These are phyloP conservation scores for Blastomussa wellsi DNA, from an alignment of 92 coral and sea anemone genomes.

Conservation along the genomic window DNA sequence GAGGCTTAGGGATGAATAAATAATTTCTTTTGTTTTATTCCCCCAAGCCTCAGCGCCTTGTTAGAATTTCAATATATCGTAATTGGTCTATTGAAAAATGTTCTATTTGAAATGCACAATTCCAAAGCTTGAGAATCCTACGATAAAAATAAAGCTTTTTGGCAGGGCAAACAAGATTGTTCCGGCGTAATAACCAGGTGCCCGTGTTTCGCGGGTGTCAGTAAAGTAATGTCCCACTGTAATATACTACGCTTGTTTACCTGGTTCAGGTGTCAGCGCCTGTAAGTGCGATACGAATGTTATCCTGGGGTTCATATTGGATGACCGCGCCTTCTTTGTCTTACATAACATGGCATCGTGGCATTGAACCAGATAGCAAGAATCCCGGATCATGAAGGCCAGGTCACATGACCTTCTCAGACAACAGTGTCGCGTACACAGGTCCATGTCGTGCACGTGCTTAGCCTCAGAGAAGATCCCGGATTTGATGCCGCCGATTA, in stretches of 20 bases:
- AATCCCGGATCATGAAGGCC: conserved; percentile 95
- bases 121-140: too few relatives aligned
- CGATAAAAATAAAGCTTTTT: too few relatives aligned
- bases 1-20: too few relatives aligned
- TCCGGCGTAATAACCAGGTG: too few relatives aligned
- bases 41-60: too few relatives aligned
- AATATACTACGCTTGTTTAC: conserved; percentile 7
- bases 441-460: conserved; percentile 64
- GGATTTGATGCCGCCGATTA: conserved; percentile 80
- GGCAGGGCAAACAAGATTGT: too few relatives aligned
- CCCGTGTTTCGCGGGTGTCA: too few relatives aligned
- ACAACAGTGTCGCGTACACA: conserved; percentile 92
- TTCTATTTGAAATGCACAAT: too few relatives aligned
- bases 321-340: conserved; percentile 81
- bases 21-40: too few relatives aligned
- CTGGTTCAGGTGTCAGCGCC: conserved; percentile 38
- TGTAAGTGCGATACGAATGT: conserved; percentile 69
- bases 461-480: conserved; percentile 84
- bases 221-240: too few relatives aligned
- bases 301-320: conserved; percentile 80
- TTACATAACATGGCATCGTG: conserved; percentile 64
- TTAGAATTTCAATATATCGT: too few relatives aligned
- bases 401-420: conserved; percentile 77
- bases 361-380: conserved; percentile 90
- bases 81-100: too few relatives aligned